Evolutionary conservation across 2,113 vertebrate genomes (phyloP), one percentile per base, ranked within the genome.

Genomic region (Xiphorhynchus elegans): DNA sequence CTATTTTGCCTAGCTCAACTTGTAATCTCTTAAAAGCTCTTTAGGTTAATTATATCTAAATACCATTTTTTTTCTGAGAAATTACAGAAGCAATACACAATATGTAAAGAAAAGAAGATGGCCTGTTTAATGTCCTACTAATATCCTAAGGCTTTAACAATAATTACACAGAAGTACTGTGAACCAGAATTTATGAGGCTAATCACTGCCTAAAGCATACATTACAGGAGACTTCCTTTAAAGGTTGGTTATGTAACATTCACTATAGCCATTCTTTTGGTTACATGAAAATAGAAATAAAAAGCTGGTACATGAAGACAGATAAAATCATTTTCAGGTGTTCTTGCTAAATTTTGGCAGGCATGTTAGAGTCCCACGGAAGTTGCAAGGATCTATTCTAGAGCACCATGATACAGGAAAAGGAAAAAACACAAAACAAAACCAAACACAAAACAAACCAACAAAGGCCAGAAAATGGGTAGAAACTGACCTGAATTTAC

Each of bases 161-260:
- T 92, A 96, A 97, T 95, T 96, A 96, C 91, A 97, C 25, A 96
- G 93, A 90, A 76, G 77, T 68, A 96, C 89, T 84, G 58, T 83
- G 87, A 97, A 94, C 74, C 73, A 95, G 92, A 97, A 97, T 96
- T 97, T 93, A 97, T 94, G 66, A 98, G 92, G 94, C 91, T 98
- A 96, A 98, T 96, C 85, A 92, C 66, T 95, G 96, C 90, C 92
- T 91, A 80, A 96, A 97, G 93, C 72, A 87, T 72, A 86, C 24
- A 83, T 95, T 95, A 91, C n/a, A 91, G 56, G 60, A 93, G 37
- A 90, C 9, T 90, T 89, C 78, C 47, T 94, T 87, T 91, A 91
- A 92, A 97, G 40, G 35, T 42, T 84, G 26, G 47, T 81, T 89
- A 91, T 33, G 20, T 44, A 83, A 86, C 17, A 76, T 15, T 9